A percentile compares a stretch with the other conserved stretches of the same genome.
Conservation (phyloP, 2,113 vertebrate genomes). For the Marmota flaviventris region DNA sequence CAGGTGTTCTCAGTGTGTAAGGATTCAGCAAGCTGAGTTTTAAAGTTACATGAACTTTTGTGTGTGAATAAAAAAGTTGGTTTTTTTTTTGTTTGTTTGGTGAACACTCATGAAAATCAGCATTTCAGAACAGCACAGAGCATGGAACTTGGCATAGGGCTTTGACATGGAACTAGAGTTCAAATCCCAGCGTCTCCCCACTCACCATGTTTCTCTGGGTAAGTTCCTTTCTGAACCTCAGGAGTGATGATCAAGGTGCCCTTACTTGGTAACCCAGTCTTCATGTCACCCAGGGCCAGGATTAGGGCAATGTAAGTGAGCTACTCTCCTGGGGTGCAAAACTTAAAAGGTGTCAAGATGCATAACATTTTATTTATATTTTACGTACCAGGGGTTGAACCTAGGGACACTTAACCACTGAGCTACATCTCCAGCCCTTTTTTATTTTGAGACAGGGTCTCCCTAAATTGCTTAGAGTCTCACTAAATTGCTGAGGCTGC, state of each 20-base stretch:
- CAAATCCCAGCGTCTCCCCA: not conserved
- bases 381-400: not conserved
- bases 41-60: not conserved
- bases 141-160: not conserved
- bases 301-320: not conserved
- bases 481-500: too few relatives aligned
- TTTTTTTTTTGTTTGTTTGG: not conserved
- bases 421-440: too few relatives aligned
- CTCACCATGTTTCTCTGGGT: not conserved
- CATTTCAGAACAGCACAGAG: not conserved
- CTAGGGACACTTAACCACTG: not conserved
- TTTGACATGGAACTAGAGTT: not conserved
- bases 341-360: not conserved
- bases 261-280: not conserved
- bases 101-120: not conserved
- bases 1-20: not conserved
- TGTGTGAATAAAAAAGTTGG: constrained; percentile 15
- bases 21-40: not conserved
- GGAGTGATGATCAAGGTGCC: not conserved
- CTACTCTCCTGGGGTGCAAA: not conserved
- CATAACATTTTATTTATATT: not conserved
- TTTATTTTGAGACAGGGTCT: too few relatives aligned
- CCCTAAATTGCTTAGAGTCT: too few relatives aligned
- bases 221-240: not conserved
- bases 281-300: not conserved